A percentile compares a stretch with the other conserved stretches of the same genome.
Conservation (phyloP, 2,113 vertebrate genomes). For the Puffinus mauretanicus region DNA sequence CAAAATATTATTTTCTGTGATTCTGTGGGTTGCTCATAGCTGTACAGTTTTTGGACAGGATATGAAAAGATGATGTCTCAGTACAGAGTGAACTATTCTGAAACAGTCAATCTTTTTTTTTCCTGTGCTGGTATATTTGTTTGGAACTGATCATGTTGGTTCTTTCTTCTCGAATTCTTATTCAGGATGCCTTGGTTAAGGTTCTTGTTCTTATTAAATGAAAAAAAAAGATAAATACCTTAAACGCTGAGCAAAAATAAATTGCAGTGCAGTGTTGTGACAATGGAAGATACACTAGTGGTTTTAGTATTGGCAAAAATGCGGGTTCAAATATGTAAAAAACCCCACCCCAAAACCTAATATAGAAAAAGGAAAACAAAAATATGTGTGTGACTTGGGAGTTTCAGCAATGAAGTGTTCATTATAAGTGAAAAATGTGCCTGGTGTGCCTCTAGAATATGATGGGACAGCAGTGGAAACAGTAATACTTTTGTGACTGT, state of each 20-base stretch:
- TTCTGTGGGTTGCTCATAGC: not conserved
- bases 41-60: not conserved
- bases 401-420: not conserved
- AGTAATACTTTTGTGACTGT: not conserved
- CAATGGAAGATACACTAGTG: not conserved
- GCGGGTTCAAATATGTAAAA: not conserved
- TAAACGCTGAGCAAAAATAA: not conserved
- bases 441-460: not conserved
- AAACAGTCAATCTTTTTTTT: not conserved
- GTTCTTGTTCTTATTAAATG: not conserved
- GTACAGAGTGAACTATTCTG: not conserved
- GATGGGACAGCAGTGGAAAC: not conserved
- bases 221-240: not conserved
- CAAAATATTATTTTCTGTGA: not conserved
- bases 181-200: not conserved
- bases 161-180: not conserved
- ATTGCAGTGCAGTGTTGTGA: not conserved
- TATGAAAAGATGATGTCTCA: not conserved
- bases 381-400: not conserved
- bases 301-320: not conserved
- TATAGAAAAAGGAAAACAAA: not conserved
- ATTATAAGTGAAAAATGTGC: not conserved
- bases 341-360: not conserved
- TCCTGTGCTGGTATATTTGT: not conserved
- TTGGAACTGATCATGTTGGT: not conserved